Base-by-base conservation (phyloP, 2,888 invertebrate genomes). In the Gymnosoma rotundatum region DNA sequence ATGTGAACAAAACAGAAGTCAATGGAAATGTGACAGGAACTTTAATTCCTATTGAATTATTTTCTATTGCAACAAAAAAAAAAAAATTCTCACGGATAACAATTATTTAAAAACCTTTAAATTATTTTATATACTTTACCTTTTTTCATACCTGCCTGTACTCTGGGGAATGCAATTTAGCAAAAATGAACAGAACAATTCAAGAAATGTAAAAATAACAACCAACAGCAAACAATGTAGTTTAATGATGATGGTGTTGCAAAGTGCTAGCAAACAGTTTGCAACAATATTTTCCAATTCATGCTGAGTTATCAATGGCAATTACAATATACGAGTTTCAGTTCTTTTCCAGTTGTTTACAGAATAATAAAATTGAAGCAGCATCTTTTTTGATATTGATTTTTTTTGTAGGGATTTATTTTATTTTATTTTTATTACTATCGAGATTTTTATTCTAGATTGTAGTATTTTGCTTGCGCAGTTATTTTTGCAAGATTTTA, bases 221-320 rank as follows among this genome's bases (percentile, higher is more conserved):
- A n/a, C 45, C 2, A 14, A 45, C 32, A 18, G 14, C 6, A n/a
- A 66, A 66, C 58, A 75, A 67, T 67, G 36, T 12, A 67, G 21
- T 76, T 67, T 76, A 67, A 58, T 38, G 64, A 79, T 64, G 50
- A 56, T 48, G 42, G 18, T 74, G 73, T 12, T 12, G 70, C 21
- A 72, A 50, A 64, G 64, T 72, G 48, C 56, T 38, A 18, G 56
- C 21, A 14, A 78, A 64, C 56, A 58, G 56, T 56, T 38, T 72
- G 78, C 64, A 56, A 78, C 70, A 58, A 78, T 72, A 78, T 54
- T 42, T 70, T 56, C 45, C 5, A 9, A 36, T 78, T 54, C 54
- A 45, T 70, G 36, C 45, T 66, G 21, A 48, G 48, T 66, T 58
- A 58, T 38, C 58, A 58, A 60, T 56, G 45, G 64, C 45, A 48